These are phyloP conservation scores for Scomber japonicus DNA, from an alignment of 2,113 vertebrate genomes.

Conservation along the genomic window DNA sequence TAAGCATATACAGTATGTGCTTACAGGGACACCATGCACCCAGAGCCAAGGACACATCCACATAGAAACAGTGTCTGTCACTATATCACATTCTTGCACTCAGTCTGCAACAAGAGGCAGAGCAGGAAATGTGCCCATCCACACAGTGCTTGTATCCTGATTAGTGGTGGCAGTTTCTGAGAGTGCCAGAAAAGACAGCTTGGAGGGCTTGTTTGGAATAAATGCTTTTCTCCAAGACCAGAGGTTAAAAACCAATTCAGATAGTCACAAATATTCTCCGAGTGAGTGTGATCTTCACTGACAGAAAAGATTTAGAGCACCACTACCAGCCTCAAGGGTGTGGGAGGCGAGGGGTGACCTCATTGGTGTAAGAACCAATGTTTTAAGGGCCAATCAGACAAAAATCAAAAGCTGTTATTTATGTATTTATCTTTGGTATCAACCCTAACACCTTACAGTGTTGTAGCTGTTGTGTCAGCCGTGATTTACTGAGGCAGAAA, in stretches of 20 bases:
- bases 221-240: constrained; percentile 56
- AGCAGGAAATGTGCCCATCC: constrained; percentile 55
- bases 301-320: constrained; percentile 49
- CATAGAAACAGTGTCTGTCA: constrained; percentile 33
- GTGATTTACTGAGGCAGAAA: constrained; percentile 50
- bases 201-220: constrained; percentile 69
- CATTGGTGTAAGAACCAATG: background rate
- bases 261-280: constrained; percentile 49
- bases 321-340: background rate
- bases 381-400: constrained; percentile 11
- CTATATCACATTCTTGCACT: constrained; percentile 35
- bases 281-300: constrained; percentile 40
- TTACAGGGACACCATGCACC: constrained; percentile 21
- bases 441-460: background rate
- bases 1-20: constrained; percentile 14
- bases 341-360: constrained; percentile 20
- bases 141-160: constrained; percentile 61
- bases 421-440: background rate
- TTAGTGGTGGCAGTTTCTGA: constrained; percentile 68
- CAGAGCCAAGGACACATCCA: constrained; percentile 34
- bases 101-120: constrained; percentile 44
- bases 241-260: constrained; percentile 76
- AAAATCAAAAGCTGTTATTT: constrained; percentile 10
- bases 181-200: constrained; percentile 63
- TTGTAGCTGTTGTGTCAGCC: constrained; percentile 4